Conservation (phyloP, 1,140 invertebrate genomes). For the Trialeurodes vaporariorum region DNA sequence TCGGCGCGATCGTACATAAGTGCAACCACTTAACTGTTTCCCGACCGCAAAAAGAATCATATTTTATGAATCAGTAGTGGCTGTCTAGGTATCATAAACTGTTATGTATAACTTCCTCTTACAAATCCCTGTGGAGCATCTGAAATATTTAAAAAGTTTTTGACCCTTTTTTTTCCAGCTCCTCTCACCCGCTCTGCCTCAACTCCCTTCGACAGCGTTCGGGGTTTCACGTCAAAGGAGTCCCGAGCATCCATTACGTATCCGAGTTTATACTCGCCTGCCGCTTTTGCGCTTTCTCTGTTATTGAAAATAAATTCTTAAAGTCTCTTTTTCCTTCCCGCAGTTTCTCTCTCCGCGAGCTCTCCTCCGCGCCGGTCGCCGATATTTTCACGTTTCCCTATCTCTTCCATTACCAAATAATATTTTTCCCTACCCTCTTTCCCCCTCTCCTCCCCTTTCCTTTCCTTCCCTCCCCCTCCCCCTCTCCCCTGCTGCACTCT, state of each 20-base stretch:
- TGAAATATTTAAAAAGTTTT: conserved; percentile 1
- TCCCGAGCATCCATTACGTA: neutral
- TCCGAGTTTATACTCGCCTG: neutral
- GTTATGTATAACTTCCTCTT: neutral
- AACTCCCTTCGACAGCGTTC: neutral
- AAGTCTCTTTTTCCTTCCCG: neutral
- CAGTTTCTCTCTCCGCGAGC: too few relatives aligned
- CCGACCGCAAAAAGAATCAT: neutral
- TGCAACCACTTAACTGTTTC: neutral
- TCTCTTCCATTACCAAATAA: neutral
- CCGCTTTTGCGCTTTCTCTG: neutral
- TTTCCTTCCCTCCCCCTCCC: too few relatives aligned
- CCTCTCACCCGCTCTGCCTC: too few relatives aligned
- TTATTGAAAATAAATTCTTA: conserved; percentile 1
- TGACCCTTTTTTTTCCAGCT: neutral
- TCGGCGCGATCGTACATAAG: neutral
- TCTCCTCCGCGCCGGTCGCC: too few relatives aligned
- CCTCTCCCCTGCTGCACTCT: too few relatives aligned
- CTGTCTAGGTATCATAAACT: neutral
- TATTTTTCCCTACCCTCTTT: neutral
- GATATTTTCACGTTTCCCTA: neutral
- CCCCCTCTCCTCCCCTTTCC: neutral
- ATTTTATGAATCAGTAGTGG: neutral
- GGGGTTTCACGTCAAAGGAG: neutral
- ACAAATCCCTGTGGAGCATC: neutral